phyloP scores from a whole-genome alignment of 2,113 vertebrate genomes.

The Corydoras maculifer region DNA sequence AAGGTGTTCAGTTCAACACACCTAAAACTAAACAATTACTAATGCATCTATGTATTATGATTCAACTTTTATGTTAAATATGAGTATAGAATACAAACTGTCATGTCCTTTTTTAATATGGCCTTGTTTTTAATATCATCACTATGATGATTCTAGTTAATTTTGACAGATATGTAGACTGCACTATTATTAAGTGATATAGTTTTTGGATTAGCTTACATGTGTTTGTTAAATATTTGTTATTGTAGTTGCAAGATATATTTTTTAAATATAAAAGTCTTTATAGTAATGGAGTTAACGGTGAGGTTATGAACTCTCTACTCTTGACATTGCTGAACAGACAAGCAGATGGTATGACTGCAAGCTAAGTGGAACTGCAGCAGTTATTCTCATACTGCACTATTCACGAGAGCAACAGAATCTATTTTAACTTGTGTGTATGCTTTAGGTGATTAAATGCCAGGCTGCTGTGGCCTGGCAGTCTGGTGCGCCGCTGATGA shows the following conservation, averaged over 20 bases:
- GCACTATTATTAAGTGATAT: no score
- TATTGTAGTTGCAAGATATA: not conserved
- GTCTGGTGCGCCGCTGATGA: slow-evolving; percentile 69
- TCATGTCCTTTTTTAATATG: no score
- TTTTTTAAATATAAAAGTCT: not conserved
- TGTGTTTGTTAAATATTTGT: not conserved
- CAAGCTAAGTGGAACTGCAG: not conserved
- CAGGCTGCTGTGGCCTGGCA: slow-evolving; percentile 81
- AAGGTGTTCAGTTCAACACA: no score
- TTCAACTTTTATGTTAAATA: no score
- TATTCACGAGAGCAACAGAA: not conserved
- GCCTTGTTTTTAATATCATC: no score
- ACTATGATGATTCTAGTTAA: no score
- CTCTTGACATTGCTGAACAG: slow-evolving; percentile 21
- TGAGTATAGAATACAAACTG: no score
- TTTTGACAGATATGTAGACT: no score
- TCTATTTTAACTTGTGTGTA: slow-evolving; percentile 13
- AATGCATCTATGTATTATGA: no score
- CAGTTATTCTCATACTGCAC: not conserved
- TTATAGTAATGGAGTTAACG: slow-evolving; percentile 2
- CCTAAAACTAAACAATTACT: no score
- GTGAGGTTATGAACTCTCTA: slow-evolving; percentile 26
- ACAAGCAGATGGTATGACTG: slow-evolving; percentile 13
- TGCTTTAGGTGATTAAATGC: slow-evolving; percentile 77
- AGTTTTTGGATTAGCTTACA: no score